A percentile compares a stretch with the other conserved stretches of the same genome.
These are phyloP conservation scores for Hippoglossus hippoglossus DNA, from an alignment of 2,797 vertebrate genomes.

Conservation along the genomic window DNA sequence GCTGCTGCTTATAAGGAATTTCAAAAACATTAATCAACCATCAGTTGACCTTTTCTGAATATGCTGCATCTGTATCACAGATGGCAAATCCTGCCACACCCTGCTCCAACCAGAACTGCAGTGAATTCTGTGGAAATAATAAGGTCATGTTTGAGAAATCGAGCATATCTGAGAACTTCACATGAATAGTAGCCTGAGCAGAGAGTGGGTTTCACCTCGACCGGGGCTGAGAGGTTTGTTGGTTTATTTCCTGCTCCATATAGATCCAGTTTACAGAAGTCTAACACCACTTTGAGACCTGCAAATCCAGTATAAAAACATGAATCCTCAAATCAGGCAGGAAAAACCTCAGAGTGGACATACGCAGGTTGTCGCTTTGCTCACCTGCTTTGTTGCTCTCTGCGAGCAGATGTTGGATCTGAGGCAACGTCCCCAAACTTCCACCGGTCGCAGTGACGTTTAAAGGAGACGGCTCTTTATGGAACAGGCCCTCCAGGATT, in stretches of 20 bases:
- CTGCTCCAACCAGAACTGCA: slow-evolving; percentile 81
- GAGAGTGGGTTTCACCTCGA: slow-evolving; percentile 47
- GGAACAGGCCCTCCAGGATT: slow-evolving; percentile 79
- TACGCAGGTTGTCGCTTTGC: neutral
- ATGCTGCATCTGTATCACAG: slow-evolving; percentile 79
- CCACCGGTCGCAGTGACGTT: slow-evolving; percentile 57
- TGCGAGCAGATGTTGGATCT: slow-evolving; percentile 77
- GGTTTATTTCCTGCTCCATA: slow-evolving; percentile 19
- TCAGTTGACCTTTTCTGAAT: slow-evolving; percentile 76
- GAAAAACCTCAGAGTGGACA: neutral
- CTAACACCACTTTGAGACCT: slow-evolving; percentile 83
- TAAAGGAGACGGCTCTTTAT: slow-evolving; percentile 30
- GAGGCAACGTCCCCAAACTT: slow-evolving; percentile 48
- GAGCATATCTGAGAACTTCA: neutral
- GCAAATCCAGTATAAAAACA: slow-evolving; percentile 8
- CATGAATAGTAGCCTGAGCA: neutral
- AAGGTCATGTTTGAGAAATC: neutral
- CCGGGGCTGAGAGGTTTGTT: slow-evolving; percentile 27
- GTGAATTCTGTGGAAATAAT: slow-evolving; percentile 50
- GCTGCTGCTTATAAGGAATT: neutral
- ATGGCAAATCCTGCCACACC: slow-evolving; percentile 82
- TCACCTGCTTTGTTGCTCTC: slow-evolving; percentile 77
- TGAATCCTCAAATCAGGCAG: neutral
- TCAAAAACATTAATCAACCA: neutral
- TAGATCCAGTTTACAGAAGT: slow-evolving; percentile 76